These are phyloP conservation scores for Meleagris gallopavo DNA, from an alignment of 2,113 vertebrate species.

Conservation along the genomic window DNA sequence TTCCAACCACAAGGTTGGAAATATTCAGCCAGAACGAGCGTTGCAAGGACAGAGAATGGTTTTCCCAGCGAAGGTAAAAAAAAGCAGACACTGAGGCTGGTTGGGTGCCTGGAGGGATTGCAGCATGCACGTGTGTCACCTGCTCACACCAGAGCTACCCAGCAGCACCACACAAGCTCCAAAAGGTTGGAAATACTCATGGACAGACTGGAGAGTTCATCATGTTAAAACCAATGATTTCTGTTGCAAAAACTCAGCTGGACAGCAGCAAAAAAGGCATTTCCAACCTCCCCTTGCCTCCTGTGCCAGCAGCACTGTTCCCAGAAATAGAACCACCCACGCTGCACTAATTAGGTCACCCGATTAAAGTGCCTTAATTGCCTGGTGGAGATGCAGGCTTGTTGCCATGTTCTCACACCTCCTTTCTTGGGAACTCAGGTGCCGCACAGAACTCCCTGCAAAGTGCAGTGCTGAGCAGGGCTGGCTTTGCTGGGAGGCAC, in stretches of 20 bases:
- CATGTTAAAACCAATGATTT: background rate
- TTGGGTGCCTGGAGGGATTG: background rate
- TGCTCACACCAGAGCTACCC: background rate
- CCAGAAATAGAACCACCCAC: slow-evolving; percentile 36
- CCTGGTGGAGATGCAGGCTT: background rate
- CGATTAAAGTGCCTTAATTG: slow-evolving; percentile 53
- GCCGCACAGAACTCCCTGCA: background rate
- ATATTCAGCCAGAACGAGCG: background rate
- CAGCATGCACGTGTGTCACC: background rate
- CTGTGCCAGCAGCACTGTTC: background rate
- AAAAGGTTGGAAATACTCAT: fast-evolving
- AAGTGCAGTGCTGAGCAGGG: fast-evolving
- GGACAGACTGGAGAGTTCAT: background rate
- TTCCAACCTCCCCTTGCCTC: background rate
- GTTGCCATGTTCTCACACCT: background rate
- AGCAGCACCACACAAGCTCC: background rate
- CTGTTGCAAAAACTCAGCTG: background rate
- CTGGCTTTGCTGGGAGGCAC: background rate
- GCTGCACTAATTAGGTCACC: slow-evolving; percentile 44
- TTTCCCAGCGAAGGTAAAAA: slow-evolving; percentile 21
- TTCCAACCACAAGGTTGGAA: too few relatives aligned
- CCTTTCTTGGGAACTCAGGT: background rate
- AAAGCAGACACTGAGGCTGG: background rate
- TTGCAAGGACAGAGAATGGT: slow-evolving; percentile 29
- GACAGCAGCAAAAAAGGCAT: background rate